A percentile compares a stretch with the other conserved stretches of the same genome.
Conservation (phyloP, 2,797 vertebrate genomes). For the Eulemur albifrons region DNA sequence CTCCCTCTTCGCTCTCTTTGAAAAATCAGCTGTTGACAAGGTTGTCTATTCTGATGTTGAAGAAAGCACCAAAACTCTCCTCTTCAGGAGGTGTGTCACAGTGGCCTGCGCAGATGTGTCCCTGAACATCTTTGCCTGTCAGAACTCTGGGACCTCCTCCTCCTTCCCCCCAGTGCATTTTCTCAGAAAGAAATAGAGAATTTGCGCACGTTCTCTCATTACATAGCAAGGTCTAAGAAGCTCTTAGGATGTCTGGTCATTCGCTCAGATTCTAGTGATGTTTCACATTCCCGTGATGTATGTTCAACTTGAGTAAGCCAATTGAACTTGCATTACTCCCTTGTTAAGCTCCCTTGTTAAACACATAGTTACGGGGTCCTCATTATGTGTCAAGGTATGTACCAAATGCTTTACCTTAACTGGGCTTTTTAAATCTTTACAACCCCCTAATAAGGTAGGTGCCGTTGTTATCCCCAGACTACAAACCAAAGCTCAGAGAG, state of each 20-base stretch:
- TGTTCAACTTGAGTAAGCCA: neutral
- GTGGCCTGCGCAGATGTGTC: neutral
- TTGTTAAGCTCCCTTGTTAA: neutral
- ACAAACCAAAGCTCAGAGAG: neutral
- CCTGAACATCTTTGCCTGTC: neutral
- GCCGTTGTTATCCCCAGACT: neutral
- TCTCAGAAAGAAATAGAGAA: neutral
- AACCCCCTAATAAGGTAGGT: accelerated
- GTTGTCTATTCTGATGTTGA: neutral
- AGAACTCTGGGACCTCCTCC: neutral
- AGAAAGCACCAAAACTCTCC: neutral
- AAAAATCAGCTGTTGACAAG: neutral
- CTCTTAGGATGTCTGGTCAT: neutral
- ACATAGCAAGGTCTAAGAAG: neutral
- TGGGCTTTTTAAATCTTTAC: neutral
- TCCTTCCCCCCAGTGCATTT: neutral
- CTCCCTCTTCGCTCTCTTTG: neutral
- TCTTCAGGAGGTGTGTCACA: neutral
- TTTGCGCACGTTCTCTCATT: neutral
- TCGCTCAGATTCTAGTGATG: neutral
- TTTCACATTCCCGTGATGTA: neutral
- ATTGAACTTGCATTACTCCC: neutral
- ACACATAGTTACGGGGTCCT: neutral
- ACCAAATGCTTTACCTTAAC: neutral
- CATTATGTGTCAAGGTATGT: neutral